Percentiles rank a stretch among this genome's conserved stretches.
phyloP scores from a whole-genome alignment of 2,888 invertebrate genomes.

The Aphidius colemani region DNA sequence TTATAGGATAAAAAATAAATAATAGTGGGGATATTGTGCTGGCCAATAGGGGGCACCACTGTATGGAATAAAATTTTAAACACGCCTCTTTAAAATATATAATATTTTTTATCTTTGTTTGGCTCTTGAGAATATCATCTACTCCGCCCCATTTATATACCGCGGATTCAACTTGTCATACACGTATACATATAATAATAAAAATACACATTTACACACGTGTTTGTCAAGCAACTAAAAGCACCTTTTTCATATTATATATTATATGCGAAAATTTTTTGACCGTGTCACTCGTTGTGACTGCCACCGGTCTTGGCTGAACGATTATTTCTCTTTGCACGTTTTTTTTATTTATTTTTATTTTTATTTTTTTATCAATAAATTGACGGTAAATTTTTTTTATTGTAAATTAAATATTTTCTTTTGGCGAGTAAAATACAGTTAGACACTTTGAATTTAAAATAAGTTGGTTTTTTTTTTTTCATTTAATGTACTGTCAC shows the following conservation, averaged over 20 bases:
- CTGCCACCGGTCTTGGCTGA: slow-evolving; percentile 28
- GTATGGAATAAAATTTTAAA: slow-evolving; percentile 39
- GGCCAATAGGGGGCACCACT: slow-evolving; percentile 51
- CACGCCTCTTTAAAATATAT: slow-evolving; percentile 11
- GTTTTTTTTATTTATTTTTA: slow-evolving; percentile 8
- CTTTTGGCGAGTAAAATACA: no score
- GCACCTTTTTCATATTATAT: slow-evolving; percentile 12
- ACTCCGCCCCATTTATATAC: slow-evolving; percentile 4
- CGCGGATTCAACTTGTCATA: slow-evolving; percentile 15
- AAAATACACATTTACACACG: slow-evolving; percentile 14
- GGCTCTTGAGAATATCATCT: slow-evolving; percentile 25
- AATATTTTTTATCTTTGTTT: slow-evolving; percentile 12
- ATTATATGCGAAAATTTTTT: slow-evolving; percentile 44
- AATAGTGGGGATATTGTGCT: slow-evolving; percentile 10
- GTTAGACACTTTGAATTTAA: no score
- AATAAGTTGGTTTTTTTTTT: no score
- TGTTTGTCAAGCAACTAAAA: slow-evolving; percentile 6
- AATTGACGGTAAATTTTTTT: not conserved
- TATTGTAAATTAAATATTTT: not conserved
- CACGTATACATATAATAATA: slow-evolving; percentile 17
- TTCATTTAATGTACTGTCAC: no score
- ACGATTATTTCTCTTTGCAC: slow-evolving; percentile 29
- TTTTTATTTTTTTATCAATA: not conserved
- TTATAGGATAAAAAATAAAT: not conserved
- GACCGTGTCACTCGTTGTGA: slow-evolving; percentile 39